A percentile compares a stretch with the other conserved stretches of the same genome.
These are phyloP conservation scores for Morone chrysops DNA, from an alignment of 2,113 vertebrate species.

Conservation along the genomic window DNA sequence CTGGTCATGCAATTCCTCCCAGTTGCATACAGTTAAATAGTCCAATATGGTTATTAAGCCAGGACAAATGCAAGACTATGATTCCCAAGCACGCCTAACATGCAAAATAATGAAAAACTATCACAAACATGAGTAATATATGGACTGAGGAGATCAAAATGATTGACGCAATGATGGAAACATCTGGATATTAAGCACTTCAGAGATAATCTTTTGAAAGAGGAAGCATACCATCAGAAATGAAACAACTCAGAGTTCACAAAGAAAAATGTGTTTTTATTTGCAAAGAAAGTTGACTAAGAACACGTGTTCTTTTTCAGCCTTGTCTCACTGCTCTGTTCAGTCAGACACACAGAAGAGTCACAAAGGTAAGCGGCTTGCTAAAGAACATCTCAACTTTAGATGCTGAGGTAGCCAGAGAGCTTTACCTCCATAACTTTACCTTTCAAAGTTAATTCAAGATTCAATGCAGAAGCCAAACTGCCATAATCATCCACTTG, in stretches of 20 bases:
- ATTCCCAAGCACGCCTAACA: conserved; percentile 13
- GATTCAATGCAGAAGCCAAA: neutral
- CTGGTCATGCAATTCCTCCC: conserved; percentile 12
- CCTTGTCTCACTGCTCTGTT: neutral
- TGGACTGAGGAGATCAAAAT: conserved; percentile 1
- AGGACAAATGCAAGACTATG: conserved; percentile 23
- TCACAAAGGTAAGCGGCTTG: neutral
- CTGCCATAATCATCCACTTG: neutral
- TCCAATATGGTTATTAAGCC: conserved; percentile 6
- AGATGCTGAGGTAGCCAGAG: neutral
- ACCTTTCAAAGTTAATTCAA: neutral
- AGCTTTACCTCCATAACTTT: neutral
- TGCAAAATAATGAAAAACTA: conserved; percentile 52
- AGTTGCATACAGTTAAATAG: conserved; percentile 28
- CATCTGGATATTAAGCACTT: conserved; percentile 48
- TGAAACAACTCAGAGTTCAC: conserved; percentile 47
- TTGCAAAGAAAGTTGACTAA: conserved; percentile 14
- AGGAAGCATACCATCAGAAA: conserved; percentile 40
- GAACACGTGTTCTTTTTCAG: conserved; percentile 17
- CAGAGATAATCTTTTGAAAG: conserved; percentile 42
- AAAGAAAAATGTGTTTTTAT: conserved; percentile 10
- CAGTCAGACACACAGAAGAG: neutral
- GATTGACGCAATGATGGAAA: conserved; percentile 25
- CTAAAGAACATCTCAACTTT: neutral
- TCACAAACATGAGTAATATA: conserved; percentile 33